These are phyloP conservation scores for Etheostoma nigrum DNA, from an alignment of 2,797 vertebrate species.

Conservation along the genomic window DNA sequence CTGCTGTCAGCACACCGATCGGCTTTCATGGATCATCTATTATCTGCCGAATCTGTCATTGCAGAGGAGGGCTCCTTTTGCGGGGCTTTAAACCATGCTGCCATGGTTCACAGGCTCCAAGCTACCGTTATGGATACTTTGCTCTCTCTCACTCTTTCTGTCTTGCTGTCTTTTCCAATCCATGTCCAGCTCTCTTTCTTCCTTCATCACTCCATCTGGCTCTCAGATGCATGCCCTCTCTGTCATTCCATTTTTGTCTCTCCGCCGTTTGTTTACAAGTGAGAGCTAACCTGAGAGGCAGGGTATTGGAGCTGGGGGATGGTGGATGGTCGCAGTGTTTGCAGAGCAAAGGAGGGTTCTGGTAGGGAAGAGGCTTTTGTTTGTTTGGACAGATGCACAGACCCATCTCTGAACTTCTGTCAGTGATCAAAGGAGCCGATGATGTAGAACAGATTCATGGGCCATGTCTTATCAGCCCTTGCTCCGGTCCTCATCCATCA, in stretches of 20 bases:
- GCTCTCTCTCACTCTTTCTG: slow-evolving; percentile 55
- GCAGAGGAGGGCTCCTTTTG: slow-evolving; percentile 76
- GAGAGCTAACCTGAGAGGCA: slow-evolving; percentile 73
- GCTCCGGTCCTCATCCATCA: slow-evolving; percentile 92
- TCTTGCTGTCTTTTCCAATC: slow-evolving; percentile 57
- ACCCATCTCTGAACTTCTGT: slow-evolving; percentile 94
- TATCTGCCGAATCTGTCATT: slow-evolving; percentile 87
- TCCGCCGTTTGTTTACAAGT: slow-evolving; percentile 58
- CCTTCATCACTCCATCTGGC: slow-evolving; percentile 61
- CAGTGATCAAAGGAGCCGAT: slow-evolving; percentile 95
- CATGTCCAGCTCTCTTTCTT: slow-evolving; percentile 51
- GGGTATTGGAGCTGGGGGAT: slow-evolving; percentile 48
- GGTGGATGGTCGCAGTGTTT: slow-evolving; percentile 34
- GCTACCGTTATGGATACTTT: slow-evolving; percentile 72
- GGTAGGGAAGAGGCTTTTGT: slow-evolving; percentile 84
- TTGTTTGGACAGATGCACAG: slow-evolving; percentile 94
- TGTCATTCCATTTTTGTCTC: slow-evolving; percentile 63
- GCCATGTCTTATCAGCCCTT: slow-evolving; percentile 94
- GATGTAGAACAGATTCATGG: slow-evolving; percentile 98
- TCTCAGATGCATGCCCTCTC: slow-evolving; percentile 44
- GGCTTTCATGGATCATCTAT: slow-evolving; percentile 84
- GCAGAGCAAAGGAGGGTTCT: slow-evolving; percentile 51
- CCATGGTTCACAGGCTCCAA: slow-evolving; percentile 75
- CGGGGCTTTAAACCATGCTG: slow-evolving; percentile 80
- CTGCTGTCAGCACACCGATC: slow-evolving; percentile 83